phyloP scores from a whole-genome alignment of 2,113 vertebrate species.

The Varanus komodoensis region DNA sequence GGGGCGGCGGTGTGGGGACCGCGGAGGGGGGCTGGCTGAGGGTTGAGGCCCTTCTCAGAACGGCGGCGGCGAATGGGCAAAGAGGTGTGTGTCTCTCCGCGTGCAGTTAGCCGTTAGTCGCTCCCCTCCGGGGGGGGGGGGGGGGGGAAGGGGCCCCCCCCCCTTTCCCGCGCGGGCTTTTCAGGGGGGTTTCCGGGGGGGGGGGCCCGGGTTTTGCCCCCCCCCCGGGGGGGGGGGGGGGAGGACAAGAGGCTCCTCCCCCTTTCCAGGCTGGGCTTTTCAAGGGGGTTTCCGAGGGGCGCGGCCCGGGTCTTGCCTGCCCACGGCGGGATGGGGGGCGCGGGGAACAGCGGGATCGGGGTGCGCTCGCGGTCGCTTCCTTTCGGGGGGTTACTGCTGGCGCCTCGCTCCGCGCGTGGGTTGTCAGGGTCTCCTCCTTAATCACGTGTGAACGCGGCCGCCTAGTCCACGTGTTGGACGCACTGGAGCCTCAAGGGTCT shows the following conservation, averaged over 20 bases:
- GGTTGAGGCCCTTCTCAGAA: not conserved
- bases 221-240: not conserved
- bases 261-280: not conserved
- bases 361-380: not conserved
- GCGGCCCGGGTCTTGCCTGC: not conserved
- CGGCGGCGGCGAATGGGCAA: not conserved
- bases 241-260: not conserved
- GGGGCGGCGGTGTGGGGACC: not conserved
- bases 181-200: slow-evolving; percentile 23
- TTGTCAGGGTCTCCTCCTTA: too few species aligned
- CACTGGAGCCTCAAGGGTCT: too few species aligned
- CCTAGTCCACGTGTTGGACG: not conserved
- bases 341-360: too few species aligned
- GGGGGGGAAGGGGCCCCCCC: not conserved
- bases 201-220: not conserved
- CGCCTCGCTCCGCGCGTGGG: too few species aligned
- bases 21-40: too few species aligned
- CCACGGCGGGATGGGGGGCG: too few species aligned
- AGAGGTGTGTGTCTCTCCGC: not conserved
- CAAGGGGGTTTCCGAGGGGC: slow-evolving; percentile 27
- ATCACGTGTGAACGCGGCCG: not conserved
- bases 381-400: too few species aligned
- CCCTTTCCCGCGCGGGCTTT: not conserved
- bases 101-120: not conserved
- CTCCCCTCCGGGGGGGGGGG: not conserved